These are phyloP conservation scores for Camponotus pennsylvanicus DNA, from an alignment of 1,140 invertebrate genomes.

Conservation along the genomic window DNA sequence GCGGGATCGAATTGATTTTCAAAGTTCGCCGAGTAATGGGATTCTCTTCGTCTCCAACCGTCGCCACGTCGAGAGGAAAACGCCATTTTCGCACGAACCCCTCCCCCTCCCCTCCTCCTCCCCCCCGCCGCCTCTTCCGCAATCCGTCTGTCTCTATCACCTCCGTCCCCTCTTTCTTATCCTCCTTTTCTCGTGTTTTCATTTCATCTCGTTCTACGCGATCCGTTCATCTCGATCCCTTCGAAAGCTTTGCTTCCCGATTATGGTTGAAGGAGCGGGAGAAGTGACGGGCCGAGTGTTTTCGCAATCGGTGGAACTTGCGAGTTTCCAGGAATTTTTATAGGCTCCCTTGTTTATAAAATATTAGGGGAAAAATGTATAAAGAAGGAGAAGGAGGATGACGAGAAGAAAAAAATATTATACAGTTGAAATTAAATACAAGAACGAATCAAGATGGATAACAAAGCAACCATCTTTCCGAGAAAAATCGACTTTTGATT, in stretches of 20 bases:
- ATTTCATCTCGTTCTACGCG: constrained; percentile 41
- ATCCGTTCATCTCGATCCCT: constrained; percentile 20
- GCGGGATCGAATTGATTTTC: constrained; percentile 73
- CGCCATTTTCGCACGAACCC: constrained; percentile 26
- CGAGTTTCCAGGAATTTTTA: constrained; percentile 4
- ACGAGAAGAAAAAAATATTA: too few relatives aligned
- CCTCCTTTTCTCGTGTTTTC: constrained; percentile 37
- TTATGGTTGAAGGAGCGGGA: constrained; percentile 28
- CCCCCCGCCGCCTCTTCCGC: neutral
- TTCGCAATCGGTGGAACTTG: neutral
- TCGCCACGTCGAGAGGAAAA: constrained; percentile 53
- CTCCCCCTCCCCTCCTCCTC: neutral
- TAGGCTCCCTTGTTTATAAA: neutral
- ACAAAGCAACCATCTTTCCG: too few relatives aligned
- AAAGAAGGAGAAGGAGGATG: too few relatives aligned
- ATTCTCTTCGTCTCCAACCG: constrained; percentile 56
- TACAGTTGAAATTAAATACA: too few relatives aligned
- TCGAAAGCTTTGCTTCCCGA: constrained; percentile 15
- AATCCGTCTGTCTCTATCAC: constrained; percentile 39
- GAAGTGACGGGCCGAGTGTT: constrained; percentile 22
- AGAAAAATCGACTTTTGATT: neutral
- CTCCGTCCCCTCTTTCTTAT: neutral
- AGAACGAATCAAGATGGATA: neutral
- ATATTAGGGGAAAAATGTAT: too few relatives aligned
- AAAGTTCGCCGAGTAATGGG: constrained; percentile 64